These are phyloP conservation scores for Danio jaintianensis DNA, from an alignment of 2,797 vertebrate species.

Conservation along the genomic window DNA sequence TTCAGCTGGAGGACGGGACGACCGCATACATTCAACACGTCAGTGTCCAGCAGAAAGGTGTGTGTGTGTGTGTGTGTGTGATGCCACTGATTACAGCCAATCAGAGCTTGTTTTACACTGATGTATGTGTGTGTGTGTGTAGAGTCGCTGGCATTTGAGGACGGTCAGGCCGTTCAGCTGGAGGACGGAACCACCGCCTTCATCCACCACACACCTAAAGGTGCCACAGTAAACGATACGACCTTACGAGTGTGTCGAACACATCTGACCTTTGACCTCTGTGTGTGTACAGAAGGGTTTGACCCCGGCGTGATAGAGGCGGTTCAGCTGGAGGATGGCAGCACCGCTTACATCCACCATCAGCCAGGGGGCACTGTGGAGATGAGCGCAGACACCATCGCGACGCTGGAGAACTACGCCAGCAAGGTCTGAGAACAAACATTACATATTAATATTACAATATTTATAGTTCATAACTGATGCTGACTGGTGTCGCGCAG, in stretches of 20 bases:
- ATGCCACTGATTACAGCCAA: not conserved
- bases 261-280: slow-evolving; percentile 26
- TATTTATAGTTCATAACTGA: not conserved
- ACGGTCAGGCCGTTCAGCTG: slow-evolving; percentile 78
- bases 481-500: slow-evolving; percentile 38
- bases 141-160: slow-evolving; percentile 80
- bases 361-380: slow-evolving; percentile 70
- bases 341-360: slow-evolving; percentile 81
- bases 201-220: slow-evolving; percentile 79
- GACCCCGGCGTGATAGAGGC: slow-evolving; percentile 77
- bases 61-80: slow-evolving; percentile 43
- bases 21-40: slow-evolving; percentile 83
- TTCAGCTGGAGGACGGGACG: slow-evolving; percentile 82
- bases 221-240: slow-evolving; percentile 56
- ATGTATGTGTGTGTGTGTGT: slow-evolving; percentile 17
- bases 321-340: slow-evolving; percentile 81
- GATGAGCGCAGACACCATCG: slow-evolving; percentile 68
- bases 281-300: slow-evolving; percentile 70
- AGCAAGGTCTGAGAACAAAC: slow-evolving; percentile 70
- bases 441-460: not conserved
- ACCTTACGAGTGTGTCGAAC: not conserved
- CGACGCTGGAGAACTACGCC: slow-evolving; percentile 72
- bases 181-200: slow-evolving; percentile 82
- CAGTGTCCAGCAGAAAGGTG: slow-evolving; percentile 81
- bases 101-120: not conserved